phyloP scores from a whole-genome alignment of 2,888 invertebrate genomes.

The Lochmaea crataegi region DNA sequence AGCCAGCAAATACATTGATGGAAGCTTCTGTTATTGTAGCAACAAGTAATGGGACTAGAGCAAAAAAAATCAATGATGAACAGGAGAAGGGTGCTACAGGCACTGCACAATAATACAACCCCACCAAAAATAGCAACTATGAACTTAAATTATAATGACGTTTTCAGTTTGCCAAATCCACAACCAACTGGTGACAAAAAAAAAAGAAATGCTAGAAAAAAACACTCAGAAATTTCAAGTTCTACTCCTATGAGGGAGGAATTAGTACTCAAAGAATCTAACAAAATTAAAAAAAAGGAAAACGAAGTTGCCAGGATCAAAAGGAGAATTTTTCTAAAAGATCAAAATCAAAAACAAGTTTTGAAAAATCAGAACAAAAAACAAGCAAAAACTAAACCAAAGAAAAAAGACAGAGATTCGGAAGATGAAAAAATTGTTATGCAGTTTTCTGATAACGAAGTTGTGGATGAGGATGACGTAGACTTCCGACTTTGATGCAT shows the following conservation, averaged over 20 bases:
- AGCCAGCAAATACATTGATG: constrained; percentile 23
- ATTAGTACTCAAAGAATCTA: constrained; percentile 25
- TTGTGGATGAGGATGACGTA: constrained; percentile 23
- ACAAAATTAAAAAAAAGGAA: constrained; percentile 18
- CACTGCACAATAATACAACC: too few species aligned
- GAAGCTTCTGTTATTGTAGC: constrained; percentile 16
- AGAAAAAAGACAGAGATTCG: constrained; percentile 19
- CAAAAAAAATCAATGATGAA: too few species aligned
- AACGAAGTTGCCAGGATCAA: constrained; percentile 23
- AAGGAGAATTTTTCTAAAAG: constrained; percentile 14
- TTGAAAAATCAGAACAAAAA: constrained; percentile 12
- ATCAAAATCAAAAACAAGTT: constrained; percentile 28
- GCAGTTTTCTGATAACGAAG: constrained; percentile 24
- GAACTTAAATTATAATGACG: constrained; percentile 24
- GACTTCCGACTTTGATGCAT: constrained; percentile 21
- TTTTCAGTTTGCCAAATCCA: constrained; percentile 23
- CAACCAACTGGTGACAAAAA: constrained; percentile 26
- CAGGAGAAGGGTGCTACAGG: too few species aligned
- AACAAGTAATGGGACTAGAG: constrained; percentile 23
- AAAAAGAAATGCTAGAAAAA: constrained; percentile 17
- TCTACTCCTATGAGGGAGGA: constrained; percentile 12
- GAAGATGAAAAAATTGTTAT: constrained; percentile 16
- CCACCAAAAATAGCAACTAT: constrained; percentile 18
- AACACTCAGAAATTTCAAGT: too few species aligned
- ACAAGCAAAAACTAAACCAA: constrained; percentile 19